Evolutionary conservation across 1,140 invertebrate genomes (phyloP), one percentile per base, ranked within the genome.

Genomic region (Drosophila malerkotliana): DNA sequence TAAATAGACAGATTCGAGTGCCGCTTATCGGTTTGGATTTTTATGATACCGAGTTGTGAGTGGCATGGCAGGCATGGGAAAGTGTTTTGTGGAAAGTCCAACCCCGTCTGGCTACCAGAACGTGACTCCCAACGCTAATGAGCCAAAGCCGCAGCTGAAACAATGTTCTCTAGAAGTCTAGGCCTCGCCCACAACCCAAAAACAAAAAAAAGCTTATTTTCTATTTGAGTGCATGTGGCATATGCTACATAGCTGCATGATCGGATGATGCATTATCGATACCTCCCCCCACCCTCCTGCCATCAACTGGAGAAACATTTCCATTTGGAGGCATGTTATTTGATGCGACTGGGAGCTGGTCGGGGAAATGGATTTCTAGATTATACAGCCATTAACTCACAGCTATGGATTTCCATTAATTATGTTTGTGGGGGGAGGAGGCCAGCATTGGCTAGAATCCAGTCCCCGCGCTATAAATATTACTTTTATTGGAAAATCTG

Each of bases 111-210:
- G 12, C 6, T 8, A 21, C 59, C 51, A n/a, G 62, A 84, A 81
- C 82, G 82, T 87, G 77, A 87, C 58, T 56, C 64, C 39, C 37
- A 77, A 69, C 57, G 73, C 67, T 87, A 84, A 84, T 87, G 68
- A 84, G 73, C 41, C 51, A 54, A 58, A 58, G 82, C 64, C 74
- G 21, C 21, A 78, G 73, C 69, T 74, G 30, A 73, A 73, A 73
- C 30, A 73, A 71, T 51, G 68, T 69, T 72, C 62, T 72, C 21
- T 39, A 56, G 49, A 24, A 49, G 28, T 12, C 37, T n/a, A 2
- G 48, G 32, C 66, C 63, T 48, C 63, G 63, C 63, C 62, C 14
- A 0, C 4, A 32, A n/a, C 30, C 53, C 30, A 1, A 14, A 12
- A 26, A 64, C 4, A 28, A 64, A 28, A 21, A 10, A 58, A 32